A percentile compares a stretch with the other conserved stretches of the same genome.
phyloP scores from a whole-genome alignment of 2,113 vertebrate species.

The Hypomesus transpacificus region DNA sequence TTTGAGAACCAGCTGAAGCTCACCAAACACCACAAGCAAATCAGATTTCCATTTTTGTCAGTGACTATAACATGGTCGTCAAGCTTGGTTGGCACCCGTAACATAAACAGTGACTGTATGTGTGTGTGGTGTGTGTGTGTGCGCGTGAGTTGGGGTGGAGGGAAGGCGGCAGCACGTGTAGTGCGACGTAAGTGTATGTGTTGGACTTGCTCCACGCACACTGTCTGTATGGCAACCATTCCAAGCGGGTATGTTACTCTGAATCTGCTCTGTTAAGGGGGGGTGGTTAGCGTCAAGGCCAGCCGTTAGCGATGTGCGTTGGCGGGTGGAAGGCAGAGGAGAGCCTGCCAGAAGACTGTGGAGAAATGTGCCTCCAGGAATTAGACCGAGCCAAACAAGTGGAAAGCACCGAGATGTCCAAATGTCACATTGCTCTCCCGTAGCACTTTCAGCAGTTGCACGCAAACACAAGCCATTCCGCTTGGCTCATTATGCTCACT shows the following conservation, averaged over 20 bases:
- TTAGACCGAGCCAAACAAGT: neutral
- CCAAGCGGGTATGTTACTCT: neutral
- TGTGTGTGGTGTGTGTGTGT: neutral
- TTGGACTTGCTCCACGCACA: constrained; percentile 3
- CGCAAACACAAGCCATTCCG: neutral
- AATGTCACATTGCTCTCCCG: constrained; percentile 29
- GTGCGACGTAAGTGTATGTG: neutral
- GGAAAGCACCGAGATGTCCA: constrained; percentile 1
- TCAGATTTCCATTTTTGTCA: constrained; percentile 3
- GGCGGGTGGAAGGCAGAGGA: neutral
- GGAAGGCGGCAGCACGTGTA: neutral
- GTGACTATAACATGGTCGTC: neutral
- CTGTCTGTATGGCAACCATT: neutral
- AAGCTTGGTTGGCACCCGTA: neutral
- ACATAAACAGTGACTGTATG: neutral
- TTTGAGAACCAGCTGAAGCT: constrained; percentile 20
- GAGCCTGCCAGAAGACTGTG: constrained; percentile 2
- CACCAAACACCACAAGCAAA: constrained; percentile 1
- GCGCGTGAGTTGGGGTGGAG: neutral
- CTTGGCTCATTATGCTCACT: neutral
- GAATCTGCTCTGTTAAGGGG: constrained; percentile 3
- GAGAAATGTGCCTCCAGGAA: neutral
- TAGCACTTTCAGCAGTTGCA: neutral
- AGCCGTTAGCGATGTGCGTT: neutral
- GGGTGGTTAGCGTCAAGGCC: neutral